A percentile compares a stretch with the other conserved stretches of the same genome.
phyloP scores from a whole-genome alignment of 30 jellyfish, hydroid and myxozoan species.

The Aurelia sp. region DNA sequence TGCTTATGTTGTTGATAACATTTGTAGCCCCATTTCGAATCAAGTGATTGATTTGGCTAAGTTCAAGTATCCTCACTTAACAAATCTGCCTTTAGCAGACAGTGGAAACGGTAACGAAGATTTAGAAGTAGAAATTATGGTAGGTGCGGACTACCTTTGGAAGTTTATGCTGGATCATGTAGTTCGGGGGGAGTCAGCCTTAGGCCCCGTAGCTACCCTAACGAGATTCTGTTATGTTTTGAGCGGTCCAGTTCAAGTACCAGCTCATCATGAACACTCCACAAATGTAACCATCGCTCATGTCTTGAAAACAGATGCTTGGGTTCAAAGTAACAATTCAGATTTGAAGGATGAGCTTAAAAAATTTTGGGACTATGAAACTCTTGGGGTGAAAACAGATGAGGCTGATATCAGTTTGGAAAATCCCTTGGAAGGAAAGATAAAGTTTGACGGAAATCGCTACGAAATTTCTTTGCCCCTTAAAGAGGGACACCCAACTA shows the following conservation, averaged over 20 bases:
- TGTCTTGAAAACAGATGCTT: not conserved
- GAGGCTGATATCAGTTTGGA: no score
- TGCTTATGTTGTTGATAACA: conserved; percentile 14
- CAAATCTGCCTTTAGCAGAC: conserved; percentile 13
- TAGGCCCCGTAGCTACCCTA: conserved; percentile 9
- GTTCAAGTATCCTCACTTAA: conserved; percentile 14
- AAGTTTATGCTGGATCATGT: not conserved
- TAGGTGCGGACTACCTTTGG: not conserved
- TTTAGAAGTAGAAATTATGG: not conserved
- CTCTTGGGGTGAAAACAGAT: no score
- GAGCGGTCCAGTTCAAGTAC: conserved; percentile 34
- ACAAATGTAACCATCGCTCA: not conserved
- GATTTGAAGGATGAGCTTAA: no score
- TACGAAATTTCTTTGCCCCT: no score
- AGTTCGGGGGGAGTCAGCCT: conserved; percentile 26
- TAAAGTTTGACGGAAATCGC: no score
- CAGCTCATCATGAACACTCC: not conserved
- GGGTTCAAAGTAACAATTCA: no score
- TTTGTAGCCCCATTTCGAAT: conserved; percentile 15
- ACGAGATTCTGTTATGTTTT: conserved; percentile 27
- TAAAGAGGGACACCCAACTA: not conserved
- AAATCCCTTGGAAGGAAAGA: no score
- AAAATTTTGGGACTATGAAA: no score
- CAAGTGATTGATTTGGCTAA: conserved; percentile 19
- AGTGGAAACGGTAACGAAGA: not conserved